Base-by-base conservation (phyloP, 2,797 vertebrate species). In the Zonotrichia albicollis region DNA sequence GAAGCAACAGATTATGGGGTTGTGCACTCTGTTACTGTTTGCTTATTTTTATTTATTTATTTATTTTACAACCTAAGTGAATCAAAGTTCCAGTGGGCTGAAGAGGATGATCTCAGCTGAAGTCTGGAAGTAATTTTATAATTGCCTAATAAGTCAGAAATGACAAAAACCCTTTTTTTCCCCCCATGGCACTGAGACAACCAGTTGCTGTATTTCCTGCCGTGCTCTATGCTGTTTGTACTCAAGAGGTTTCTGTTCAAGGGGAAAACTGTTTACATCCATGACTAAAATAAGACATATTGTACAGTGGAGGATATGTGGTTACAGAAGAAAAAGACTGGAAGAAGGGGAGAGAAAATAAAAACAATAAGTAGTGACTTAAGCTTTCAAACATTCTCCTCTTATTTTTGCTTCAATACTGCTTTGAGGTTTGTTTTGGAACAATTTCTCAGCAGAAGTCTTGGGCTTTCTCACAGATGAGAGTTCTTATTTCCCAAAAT, bases 51-150 rank as follows among this genome's bases (percentile, higher is more conserved):
- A 58, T 84, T 62, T 80, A 38, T 93, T 87, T 53, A 36, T 87
- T 88, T 51, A 77, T 93, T 93, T 86, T 77, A 84, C 53, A 93
- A 43, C 9, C 7, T 93, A 79, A 48, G 55, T 19, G 51, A 96
- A 86, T 96, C 75, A 78, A 86, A 81, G 45, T 87, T 90, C 71
- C 74, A 90, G 64, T 40, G 30, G 75, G 36, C 83, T 97, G 74
- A 82, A 73, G 77, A 82, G 29, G 72, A 94, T 96, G 79, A 96
- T 73, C 57, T 95, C 94, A 94, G 85, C 83, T 82, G 83, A 92
- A 75, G 77, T 95, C 84, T 89, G 94, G 73, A 96, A 96, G 72
- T 87, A 87, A 89, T 84, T 96, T 96, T 97, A 23, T 68, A 92
- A 91, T 91, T 95, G 38, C n/a, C 80, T 50, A 77, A 11, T 84